These are phyloP conservation scores for Aleiodes sp. DNA, from an alignment of 1,140 invertebrate species.

Conservation along the genomic window DNA sequence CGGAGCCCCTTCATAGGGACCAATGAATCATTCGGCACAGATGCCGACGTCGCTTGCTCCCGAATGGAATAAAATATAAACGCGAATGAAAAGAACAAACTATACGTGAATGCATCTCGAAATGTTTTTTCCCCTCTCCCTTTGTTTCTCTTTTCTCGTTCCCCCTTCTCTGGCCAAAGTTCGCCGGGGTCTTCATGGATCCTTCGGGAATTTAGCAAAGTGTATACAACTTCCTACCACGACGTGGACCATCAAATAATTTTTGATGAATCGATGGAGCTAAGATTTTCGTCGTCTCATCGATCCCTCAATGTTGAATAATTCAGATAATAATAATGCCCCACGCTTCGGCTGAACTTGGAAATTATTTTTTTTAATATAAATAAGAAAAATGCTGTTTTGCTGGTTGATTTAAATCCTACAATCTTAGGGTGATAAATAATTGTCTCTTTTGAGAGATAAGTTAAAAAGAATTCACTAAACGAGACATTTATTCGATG, in stretches of 20 bases:
- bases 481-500: too few species aligned
- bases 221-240: not conserved
- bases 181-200: not conserved
- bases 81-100: conserved; percentile 10
- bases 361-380: not conserved
- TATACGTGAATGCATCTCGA: conserved; percentile 15
- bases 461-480: too few species aligned
- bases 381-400: not conserved
- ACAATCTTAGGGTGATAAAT: conserved; percentile 1
- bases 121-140: not conserved
- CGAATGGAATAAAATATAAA: conserved; percentile 32
- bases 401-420: conserved; percentile 7
- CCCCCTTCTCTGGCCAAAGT: not conserved
- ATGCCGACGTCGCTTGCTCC: conserved; percentile 32
- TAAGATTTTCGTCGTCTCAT: not conserved
- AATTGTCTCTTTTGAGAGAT: conserved; percentile 12
- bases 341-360: too few species aligned
- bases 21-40: conserved; percentile 41
- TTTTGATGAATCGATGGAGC: conserved; percentile 10
- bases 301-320: conserved; percentile 10
- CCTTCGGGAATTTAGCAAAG: too few species aligned
- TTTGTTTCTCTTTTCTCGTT: not conserved
- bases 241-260: not conserved
- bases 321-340: conserved; percentile 25
- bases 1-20: conserved; percentile 16